Percentiles rank a stretch among this genome's conserved stretches.
phyloP scores from a whole-genome alignment of 2,797 vertebrate genomes.

The Hydrolagus colliei region DNA sequence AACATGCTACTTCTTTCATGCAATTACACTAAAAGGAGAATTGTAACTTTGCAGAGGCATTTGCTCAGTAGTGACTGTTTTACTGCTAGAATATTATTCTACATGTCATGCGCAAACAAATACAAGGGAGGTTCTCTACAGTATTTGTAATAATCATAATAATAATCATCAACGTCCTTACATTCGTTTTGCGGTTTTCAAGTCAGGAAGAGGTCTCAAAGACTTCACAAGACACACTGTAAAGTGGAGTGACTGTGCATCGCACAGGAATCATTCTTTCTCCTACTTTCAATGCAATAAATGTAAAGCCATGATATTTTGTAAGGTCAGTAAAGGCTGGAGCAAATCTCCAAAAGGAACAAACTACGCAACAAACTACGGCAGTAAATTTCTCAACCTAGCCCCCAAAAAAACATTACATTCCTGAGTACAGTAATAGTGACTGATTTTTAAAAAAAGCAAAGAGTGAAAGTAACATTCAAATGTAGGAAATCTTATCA shows the following conservation, averaged over 20 bases:
- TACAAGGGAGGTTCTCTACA: not conserved
- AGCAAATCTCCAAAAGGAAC: not conserved
- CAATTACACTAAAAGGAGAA: too few relatives aligned
- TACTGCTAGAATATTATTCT: not conserved
- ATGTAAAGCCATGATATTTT: not conserved
- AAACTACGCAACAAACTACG: too few relatives aligned
- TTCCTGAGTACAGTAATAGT: not conserved
- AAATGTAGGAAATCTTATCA: too few relatives aligned
- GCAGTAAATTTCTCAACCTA: not conserved
- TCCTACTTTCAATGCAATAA: not conserved
- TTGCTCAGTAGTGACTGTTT: not conserved
- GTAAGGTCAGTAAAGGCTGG: not conserved
- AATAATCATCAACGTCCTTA: too few relatives aligned
- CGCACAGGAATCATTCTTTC: not conserved
- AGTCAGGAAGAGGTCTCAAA: too few relatives aligned
- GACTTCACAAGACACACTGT: too few relatives aligned
- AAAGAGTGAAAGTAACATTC: too few relatives aligned
- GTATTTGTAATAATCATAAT: not conserved
- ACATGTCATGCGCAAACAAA: not conserved
- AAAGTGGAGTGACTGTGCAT: not conserved
- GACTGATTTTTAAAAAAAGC: too few relatives aligned
- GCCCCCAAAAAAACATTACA: not conserved
- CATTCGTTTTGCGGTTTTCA: too few relatives aligned
- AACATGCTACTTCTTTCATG: too few relatives aligned
- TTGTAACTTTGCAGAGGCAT: too few relatives aligned